phyloP scores from a whole-genome alignment of 2,113 vertebrate species.

The Takifugu flavidus region DNA sequence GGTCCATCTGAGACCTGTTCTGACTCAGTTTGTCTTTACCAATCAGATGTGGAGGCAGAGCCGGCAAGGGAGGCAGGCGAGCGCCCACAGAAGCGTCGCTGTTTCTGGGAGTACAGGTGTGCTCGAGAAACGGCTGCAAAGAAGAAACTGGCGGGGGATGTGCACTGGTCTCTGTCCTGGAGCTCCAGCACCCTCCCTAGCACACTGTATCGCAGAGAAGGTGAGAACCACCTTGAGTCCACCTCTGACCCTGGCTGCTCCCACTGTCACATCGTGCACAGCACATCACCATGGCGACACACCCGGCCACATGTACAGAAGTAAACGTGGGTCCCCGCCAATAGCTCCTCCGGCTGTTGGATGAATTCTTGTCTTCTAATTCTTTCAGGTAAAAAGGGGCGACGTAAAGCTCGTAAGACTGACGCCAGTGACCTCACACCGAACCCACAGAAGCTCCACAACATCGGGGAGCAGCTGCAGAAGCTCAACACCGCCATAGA shows the following conservation, averaged over 20 bases:
- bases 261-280: too few species aligned
- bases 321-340: too few species aligned
- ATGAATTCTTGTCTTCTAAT: too few species aligned
- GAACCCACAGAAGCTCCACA: constrained; percentile 74
- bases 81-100: constrained; percentile 66
- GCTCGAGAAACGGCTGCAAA: constrained; percentile 52
- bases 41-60: constrained; percentile 64
- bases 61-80: constrained; percentile 38
- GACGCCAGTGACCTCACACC: constrained; percentile 77
- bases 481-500: constrained; percentile 75
- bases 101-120: constrained; percentile 75
- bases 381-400: constrained; percentile 68
- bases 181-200: constrained; percentile 75
- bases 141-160: constrained; percentile 58
- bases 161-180: constrained; percentile 74
- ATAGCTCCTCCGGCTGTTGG: too few species aligned
- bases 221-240: constrained; percentile 28
- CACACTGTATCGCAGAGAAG: constrained; percentile 74
- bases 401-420: constrained; percentile 74
- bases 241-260: neutral
- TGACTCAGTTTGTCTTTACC: constrained; percentile 1
- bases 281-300: too few species aligned
- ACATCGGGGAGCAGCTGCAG: constrained; percentile 76
- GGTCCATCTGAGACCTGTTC: neutral
- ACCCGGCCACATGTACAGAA: too few species aligned